A percentile compares a stretch with the other conserved stretches of the same genome.
Conservation (phyloP, 2,797 vertebrate species). For the Poecilia picta region DNA sequence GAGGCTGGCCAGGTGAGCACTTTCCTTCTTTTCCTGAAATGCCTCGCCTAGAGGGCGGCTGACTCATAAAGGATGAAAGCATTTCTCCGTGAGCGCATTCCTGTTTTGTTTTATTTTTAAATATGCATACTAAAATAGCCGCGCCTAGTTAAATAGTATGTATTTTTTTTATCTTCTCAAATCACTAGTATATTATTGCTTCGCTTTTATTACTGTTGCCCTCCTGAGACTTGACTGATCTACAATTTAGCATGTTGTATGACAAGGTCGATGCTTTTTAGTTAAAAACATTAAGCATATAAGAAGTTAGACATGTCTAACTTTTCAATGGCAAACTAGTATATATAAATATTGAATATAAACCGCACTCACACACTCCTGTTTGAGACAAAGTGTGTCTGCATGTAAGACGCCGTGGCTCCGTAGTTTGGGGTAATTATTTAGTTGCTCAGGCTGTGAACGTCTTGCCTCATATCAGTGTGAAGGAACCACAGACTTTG, state of each 20-base stretch:
- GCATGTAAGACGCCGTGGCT: neutral
- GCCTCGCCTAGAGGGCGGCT: neutral
- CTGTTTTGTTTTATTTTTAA: too few relatives aligned
- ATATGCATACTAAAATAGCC: neutral
- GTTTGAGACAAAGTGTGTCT: neutral
- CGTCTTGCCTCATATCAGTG: neutral
- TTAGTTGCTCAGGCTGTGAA: neutral
- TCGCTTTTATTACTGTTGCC: neutral
- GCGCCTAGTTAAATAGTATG: neutral
- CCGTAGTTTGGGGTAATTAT: neutral
- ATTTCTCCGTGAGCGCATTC: neutral
- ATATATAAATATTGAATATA: too few relatives aligned
- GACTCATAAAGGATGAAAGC: slow-evolving; percentile 2
- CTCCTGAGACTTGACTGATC: neutral
- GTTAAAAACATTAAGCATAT: neutral
- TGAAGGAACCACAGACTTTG: slow-evolving; percentile 32
- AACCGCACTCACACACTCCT: neutral
- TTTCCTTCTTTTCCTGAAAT: neutral
- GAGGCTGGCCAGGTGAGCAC: slow-evolving; percentile 36
- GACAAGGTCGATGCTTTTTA: neutral
- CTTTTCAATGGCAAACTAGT: neutral
- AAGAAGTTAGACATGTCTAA: neutral
- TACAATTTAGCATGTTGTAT: neutral
- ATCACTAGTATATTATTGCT: neutral
- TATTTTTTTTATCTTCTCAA: neutral